A percentile compares a stretch with the other conserved stretches of the same genome.
These are phyloP conservation scores for Catonia carolina DNA, from an alignment of 2,888 invertebrate species.

Conservation along the genomic window DNA sequence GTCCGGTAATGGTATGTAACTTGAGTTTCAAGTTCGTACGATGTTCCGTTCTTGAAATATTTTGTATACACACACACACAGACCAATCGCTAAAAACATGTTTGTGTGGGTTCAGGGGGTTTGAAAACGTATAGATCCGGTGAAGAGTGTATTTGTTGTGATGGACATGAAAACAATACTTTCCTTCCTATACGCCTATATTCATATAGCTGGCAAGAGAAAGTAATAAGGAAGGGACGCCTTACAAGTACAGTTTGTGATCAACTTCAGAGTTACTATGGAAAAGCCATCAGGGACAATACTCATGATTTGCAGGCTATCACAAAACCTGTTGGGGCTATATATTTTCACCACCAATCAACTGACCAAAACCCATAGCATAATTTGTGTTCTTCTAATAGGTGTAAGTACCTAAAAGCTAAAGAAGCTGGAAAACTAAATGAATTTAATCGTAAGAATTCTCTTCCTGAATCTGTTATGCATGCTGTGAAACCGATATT, in stretches of 20 bases:
- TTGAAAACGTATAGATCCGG: no score
- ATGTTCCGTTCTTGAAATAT: no score
- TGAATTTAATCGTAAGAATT: slow-evolving; percentile 19
- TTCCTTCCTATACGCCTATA: no score
- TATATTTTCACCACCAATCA: slow-evolving; percentile 31
- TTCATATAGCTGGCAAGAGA: no score
- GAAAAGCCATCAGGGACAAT: slow-evolving; percentile 26
- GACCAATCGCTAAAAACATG: no score
- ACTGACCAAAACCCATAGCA: slow-evolving; percentile 32
- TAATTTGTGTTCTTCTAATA: slow-evolving; percentile 29
- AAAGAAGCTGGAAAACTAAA: slow-evolving; percentile 15
- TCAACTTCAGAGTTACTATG: background rate
- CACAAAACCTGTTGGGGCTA: slow-evolving; percentile 34
- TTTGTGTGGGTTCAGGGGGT: no score
- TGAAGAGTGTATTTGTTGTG: no score
- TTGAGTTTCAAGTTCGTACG: no score
- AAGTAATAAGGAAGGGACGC: no score
- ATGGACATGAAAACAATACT: no score
- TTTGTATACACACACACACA: no score
- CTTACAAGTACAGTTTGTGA: background rate
- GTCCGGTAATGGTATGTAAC: no score
- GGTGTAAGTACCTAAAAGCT: slow-evolving; percentile 30
- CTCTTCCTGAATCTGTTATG: slow-evolving; percentile 15
- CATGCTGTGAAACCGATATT: slow-evolving; percentile 26
- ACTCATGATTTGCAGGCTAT: slow-evolving; percentile 29